Conservation (phyloP, 2,888 invertebrate species). For the Diaphora mendica region DNA sequence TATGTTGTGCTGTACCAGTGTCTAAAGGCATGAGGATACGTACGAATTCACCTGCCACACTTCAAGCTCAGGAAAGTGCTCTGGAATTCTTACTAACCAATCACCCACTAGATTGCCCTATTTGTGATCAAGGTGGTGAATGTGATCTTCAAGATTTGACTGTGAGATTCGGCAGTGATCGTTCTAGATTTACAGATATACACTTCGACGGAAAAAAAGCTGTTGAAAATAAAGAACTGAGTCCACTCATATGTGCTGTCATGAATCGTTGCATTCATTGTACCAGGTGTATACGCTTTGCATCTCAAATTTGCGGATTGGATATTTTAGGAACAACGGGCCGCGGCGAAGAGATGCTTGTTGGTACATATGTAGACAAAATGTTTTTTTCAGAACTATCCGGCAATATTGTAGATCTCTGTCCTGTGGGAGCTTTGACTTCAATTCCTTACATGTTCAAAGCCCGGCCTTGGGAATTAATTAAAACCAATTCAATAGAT, state of each 20-base stretch:
- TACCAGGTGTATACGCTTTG: slow-evolving; percentile 98
- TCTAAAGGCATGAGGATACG: slow-evolving; percentile 98
- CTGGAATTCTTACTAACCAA: slow-evolving; percentile 99
- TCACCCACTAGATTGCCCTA: slow-evolving; percentile 99
- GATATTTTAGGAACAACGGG: slow-evolving; percentile 98
- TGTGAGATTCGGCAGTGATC: slow-evolving; percentile 98
- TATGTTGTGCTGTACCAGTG: slow-evolving; percentile 99
- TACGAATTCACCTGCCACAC: slow-evolving; percentile 96
- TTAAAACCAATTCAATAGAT: slow-evolving; percentile 88
- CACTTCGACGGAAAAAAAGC: slow-evolving; percentile 96
- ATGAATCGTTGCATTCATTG: slow-evolving; percentile 99
- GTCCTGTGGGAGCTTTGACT: slow-evolving; percentile 99
- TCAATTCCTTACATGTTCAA: slow-evolving; percentile 98
- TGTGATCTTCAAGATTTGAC: slow-evolving; percentile 98
- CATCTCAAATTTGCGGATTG: slow-evolving; percentile 98
- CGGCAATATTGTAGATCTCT: slow-evolving; percentile 99
- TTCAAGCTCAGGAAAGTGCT: slow-evolving; percentile 90
- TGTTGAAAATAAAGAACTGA: slow-evolving; percentile 98
- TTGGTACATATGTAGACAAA: slow-evolving; percentile 99
- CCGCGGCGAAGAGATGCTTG: slow-evolving; percentile 97
- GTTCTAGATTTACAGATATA: slow-evolving; percentile 96
- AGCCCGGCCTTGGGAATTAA: slow-evolving; percentile 98
- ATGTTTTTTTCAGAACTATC: slow-evolving; percentile 98
- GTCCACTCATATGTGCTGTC: slow-evolving; percentile 97
- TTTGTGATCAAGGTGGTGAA: slow-evolving; percentile 99